Percentiles rank a stretch among this genome's conserved stretches.
Conservation (phyloP, 1,140 invertebrate genomes). For the Bombus fervidus region DNA sequence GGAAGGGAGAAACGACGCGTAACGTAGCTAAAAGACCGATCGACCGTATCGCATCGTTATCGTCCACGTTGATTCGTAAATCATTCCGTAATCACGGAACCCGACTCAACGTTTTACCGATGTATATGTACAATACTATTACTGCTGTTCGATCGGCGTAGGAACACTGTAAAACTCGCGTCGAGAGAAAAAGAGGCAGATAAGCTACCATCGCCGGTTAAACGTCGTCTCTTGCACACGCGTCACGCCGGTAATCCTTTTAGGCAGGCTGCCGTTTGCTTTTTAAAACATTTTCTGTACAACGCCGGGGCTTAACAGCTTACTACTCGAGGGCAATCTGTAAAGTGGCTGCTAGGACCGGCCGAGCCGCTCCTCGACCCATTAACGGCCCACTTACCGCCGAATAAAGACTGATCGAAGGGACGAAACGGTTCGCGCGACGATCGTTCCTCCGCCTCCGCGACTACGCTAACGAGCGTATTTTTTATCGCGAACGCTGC, state of each 20-base stretch:
- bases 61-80: slow-evolving; percentile 26
- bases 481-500: slow-evolving; percentile 57
- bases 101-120: slow-evolving; percentile 13
- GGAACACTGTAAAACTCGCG: slow-evolving; percentile 45
- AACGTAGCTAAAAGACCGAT: slow-evolving; percentile 1
- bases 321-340: slow-evolving; percentile 64
- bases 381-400: slow-evolving; percentile 62
- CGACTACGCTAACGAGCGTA: slow-evolving; percentile 51
- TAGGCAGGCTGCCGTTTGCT: slow-evolving; percentile 53
- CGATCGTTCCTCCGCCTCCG: slow-evolving; percentile 16
- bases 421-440: slow-evolving; percentile 36
- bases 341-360: slow-evolving; percentile 59
- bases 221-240: slow-evolving; percentile 38
- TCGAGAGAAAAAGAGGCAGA: slow-evolving; percentile 39
- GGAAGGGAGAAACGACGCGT: background rate
- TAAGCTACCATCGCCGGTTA: slow-evolving; percentile 56
- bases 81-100: slow-evolving; percentile 15
- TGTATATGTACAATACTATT: background rate
- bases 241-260: slow-evolving; percentile 62
- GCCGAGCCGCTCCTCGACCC: slow-evolving; percentile 56
- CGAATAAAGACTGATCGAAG: slow-evolving; percentile 61
- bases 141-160: background rate
- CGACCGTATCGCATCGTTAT: slow-evolving; percentile 8
- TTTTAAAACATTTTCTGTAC: slow-evolving; percentile 68
- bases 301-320: slow-evolving; percentile 58